phyloP scores from a whole-genome alignment of 2,888 invertebrate species.

The Brachyptera risi region DNA sequence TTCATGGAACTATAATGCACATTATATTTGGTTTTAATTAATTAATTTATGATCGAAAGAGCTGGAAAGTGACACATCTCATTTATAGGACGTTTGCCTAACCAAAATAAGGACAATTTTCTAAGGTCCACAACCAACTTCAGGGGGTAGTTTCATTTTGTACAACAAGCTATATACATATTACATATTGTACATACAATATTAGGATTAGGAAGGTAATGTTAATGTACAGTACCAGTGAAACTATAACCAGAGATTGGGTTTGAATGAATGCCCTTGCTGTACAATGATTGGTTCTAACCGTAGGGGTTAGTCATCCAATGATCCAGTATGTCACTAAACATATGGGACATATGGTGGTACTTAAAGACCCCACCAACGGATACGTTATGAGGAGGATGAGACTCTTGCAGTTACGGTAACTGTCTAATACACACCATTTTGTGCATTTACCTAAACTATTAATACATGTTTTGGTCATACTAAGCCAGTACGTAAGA shows the following conservation, averaged over 20 bases:
- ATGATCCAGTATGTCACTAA: too few species aligned
- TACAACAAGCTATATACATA: slow-evolving; percentile 4
- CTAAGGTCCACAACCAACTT: background rate
- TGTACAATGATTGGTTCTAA: too few species aligned
- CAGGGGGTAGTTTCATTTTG: background rate
- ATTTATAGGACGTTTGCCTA: background rate
- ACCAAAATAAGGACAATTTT: too few species aligned
- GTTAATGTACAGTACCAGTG: too few species aligned
- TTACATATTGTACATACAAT: background rate
- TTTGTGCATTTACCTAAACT: background rate
- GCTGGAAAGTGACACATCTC: background rate
- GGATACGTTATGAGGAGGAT: too few species aligned
- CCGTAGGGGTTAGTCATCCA: too few species aligned
- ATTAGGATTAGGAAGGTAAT: background rate
- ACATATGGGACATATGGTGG: too few species aligned
- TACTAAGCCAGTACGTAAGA: too few species aligned
- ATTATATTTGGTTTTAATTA: background rate
- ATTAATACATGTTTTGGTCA: too few species aligned
- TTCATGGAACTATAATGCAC: background rate
- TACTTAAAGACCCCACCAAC: too few species aligned
- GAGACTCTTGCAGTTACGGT: background rate
- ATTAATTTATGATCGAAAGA: background rate
- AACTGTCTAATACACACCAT: background rate
- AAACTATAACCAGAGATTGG: too few species aligned
- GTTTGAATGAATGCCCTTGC: too few species aligned